Evolutionary conservation across 2,888 invertebrate species (phyloP), one percentile per base, ranked within the genome.

Genomic region (Brachyopa scutellaris): DNA sequence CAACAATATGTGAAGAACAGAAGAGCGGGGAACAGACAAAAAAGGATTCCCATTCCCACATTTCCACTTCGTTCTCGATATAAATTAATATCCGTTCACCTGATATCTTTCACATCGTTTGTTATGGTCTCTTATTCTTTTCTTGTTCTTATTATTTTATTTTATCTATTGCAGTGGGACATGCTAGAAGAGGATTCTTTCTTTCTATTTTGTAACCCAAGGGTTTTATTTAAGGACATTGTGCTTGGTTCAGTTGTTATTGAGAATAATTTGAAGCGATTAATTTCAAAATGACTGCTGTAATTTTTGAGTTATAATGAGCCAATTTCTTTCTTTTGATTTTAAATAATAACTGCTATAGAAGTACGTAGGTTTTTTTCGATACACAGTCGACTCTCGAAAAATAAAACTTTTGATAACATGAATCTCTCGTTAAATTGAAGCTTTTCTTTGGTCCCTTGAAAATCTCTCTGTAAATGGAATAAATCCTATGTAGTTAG

Each of bases 101-200:
- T 82, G 82, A 82, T 82, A 82, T 77, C 82, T 72, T 82, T 82
- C 82, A 82, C 82, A 82, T 82, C 70, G 82, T 77, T 82, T 45
- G 80, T 59, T 69, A 47, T 64, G 70, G 8, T 47, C 33, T 61
- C 9, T 55, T 53, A 42, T 55, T 38, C 15, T 21, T 26, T 57
- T 11, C 26, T n/a, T 11, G 49, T 31, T 53, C 29, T 31, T 29
- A 26, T 26, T 26, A 6, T n/a, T 49, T 51, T 26, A 29, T 13
- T 23, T 62, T 55, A 7, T 67, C 62, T 55, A 72, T 70, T 79
- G 67, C 73, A 79, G 45, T 26, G 53, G 38, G 61, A 67, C 73
- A 73, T 67, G 79, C 73, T 73, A 51, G 21, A 36, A 45, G 29
- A 33, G 19, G 8, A 13, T 29, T 29, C n/a, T n/a, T n/a, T n/a